phyloP scores from a whole-genome alignment of 2,888 invertebrate genomes.

The Pteria penguin region DNA sequence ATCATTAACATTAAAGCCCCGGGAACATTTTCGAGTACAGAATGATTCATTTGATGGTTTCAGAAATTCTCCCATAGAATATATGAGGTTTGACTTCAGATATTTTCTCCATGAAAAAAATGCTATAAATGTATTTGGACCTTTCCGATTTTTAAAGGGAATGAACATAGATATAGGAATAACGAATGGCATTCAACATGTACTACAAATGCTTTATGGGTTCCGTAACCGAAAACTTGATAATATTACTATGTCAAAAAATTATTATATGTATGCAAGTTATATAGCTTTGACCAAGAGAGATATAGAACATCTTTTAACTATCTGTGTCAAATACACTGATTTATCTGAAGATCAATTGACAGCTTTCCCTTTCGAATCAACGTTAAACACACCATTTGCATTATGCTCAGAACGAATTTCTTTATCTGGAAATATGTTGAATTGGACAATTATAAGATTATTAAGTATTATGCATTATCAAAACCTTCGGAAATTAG shows the following conservation, averaged over 20 bases:
- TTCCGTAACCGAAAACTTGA: not conserved
- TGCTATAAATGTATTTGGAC: not conserved
- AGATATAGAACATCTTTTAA: not conserved
- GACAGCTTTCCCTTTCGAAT: not conserved
- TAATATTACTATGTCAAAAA: not conserved
- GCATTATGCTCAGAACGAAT: not conserved
- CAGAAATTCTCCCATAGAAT: not conserved
- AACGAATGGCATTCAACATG: not conserved
- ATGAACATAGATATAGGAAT: not conserved
- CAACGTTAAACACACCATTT: not conserved
- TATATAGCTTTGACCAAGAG: not conserved
- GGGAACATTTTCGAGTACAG: not conserved
- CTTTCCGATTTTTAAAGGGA: not conserved
- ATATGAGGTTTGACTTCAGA: not conserved
- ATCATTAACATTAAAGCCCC: not conserved
- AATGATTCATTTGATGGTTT: not conserved
- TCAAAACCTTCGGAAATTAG: too few relatives aligned
- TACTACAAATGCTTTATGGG: not conserved
- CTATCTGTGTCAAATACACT: not conserved
- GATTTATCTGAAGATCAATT: not conserved
- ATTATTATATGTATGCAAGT: too few relatives aligned
- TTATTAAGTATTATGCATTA: too few relatives aligned
- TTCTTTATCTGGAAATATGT: not conserved
- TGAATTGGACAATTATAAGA: too few relatives aligned
- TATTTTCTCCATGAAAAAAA: not conserved